Evolutionary conservation across 2,888 invertebrate genomes (phyloP).

Genomic region (Spisula subtruncata): DNA sequence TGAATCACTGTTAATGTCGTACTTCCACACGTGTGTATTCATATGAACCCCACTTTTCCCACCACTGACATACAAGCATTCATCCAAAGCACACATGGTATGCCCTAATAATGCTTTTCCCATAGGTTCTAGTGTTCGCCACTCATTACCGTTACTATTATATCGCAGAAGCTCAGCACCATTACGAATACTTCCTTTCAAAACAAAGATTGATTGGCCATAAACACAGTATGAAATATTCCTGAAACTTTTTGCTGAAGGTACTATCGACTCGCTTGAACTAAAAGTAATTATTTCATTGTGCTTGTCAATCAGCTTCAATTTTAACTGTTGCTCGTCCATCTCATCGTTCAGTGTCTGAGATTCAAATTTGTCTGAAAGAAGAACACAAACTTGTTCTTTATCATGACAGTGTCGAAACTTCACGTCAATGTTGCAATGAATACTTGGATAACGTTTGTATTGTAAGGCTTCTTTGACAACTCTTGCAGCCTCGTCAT

Average conservation of each 20-base stretch:
- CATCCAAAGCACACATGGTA: constrained; percentile 54
- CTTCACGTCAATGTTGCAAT: constrained; percentile 50
- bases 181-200: background rate
- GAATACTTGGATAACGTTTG: constrained; percentile 47
- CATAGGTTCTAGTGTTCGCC: background rate
- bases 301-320: background rate
- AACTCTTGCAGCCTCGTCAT: constrained; percentile 47
- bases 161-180: constrained; percentile 18
- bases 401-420: constrained; percentile 50
- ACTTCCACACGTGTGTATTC: constrained; percentile 51
- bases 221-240: constrained; percentile 41
- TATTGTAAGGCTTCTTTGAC: constrained; percentile 48
- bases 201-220: constrained; percentile 37
- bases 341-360: background rate
- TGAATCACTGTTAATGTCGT: constrained; percentile 36
- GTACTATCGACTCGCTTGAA: background rate
- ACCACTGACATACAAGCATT: constrained; percentile 49
- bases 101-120: constrained; percentile 37
- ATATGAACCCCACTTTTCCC: constrained; percentile 25
- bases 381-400: constrained; percentile 37
- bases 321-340: background rate
- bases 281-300: background rate
- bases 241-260: background rate
- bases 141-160: background rate
- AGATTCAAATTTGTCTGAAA: background rate